A percentile compares a stretch with the other conserved stretches of the same genome.
These are phyloP conservation scores for Chanos chanos DNA, from an alignment of 2,797 vertebrate species.

Conservation along the genomic window DNA sequence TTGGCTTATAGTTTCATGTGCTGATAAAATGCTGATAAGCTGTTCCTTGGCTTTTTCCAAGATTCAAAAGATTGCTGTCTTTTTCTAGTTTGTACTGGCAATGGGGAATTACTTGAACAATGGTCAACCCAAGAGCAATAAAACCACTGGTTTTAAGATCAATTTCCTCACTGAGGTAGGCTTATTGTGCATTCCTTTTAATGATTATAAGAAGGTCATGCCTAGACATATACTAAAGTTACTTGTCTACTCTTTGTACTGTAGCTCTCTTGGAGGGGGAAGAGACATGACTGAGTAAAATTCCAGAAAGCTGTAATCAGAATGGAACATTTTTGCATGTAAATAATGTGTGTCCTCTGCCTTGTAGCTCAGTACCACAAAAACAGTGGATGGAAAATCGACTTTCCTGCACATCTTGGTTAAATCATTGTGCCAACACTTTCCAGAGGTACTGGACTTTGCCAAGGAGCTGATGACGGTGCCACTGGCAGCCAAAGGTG, in stretches of 20 bases:
- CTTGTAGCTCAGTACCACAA: slow-evolving; percentile 90
- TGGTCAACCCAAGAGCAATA: slow-evolving; percentile 88
- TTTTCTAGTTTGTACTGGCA: slow-evolving; percentile 88
- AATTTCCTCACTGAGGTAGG: slow-evolving; percentile 95
- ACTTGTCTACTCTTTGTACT: no score
- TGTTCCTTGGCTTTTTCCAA: neutral
- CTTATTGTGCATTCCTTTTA: no score
- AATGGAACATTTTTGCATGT: neutral
- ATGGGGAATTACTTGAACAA: slow-evolving; percentile 99
- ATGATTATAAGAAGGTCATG: no score
- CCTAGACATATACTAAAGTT: no score
- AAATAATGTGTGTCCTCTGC: neutral
- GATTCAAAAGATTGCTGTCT: no score
- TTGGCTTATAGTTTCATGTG: no score
- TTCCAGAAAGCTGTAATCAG: no score
- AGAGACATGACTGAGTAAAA: no score
- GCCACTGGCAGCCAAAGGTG: slow-evolving; percentile 93
- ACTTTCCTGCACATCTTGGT: slow-evolving; percentile 97
- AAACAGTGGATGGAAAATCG: slow-evolving; percentile 95
- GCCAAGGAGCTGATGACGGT: slow-evolving; percentile 92
- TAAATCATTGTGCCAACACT: slow-evolving; percentile 95
- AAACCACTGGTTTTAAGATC: slow-evolving; percentile 96
- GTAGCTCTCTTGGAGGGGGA: no score
- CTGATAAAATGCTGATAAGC: neutral
- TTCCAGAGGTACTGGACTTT: slow-evolving; percentile 94